Conservation (phyloP, 1,140 invertebrate species). For the Pseudomyrmex cubaensis region DNA sequence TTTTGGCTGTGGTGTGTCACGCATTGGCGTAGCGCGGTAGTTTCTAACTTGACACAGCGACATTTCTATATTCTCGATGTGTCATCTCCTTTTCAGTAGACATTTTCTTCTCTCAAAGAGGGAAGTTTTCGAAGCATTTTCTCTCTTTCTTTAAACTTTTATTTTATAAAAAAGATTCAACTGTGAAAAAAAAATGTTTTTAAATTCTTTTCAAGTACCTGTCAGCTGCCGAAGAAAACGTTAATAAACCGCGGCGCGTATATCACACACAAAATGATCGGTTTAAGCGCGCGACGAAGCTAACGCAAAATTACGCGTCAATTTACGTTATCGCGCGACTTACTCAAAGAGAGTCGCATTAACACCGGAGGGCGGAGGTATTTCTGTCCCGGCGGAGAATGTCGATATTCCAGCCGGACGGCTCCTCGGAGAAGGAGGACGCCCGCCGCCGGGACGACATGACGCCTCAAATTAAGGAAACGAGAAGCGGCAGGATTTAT, state of each 20-base stretch:
- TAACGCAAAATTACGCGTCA: slow-evolving; percentile 45
- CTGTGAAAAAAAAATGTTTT: not conserved
- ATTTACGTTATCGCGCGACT: slow-evolving; percentile 45
- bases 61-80: not conserved
- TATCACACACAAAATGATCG: slow-evolving; percentile 31
- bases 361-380: slow-evolving; percentile 24
- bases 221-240: not conserved
- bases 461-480: slow-evolving; percentile 59
- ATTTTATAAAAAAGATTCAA: not conserved
- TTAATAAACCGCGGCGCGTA: not conserved
- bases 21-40: slow-evolving; percentile 19
- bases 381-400: slow-evolving; percentile 36
- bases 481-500: slow-evolving; percentile 52
- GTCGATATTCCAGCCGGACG: slow-evolving; percentile 42
- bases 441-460: slow-evolving; percentile 33
- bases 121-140: not conserved
- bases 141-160: not conserved
- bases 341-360: slow-evolving; percentile 26
- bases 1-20: slow-evolving; percentile 48
- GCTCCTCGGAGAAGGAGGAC: too few species aligned
- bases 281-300: not conserved
- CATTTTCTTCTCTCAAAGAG: not conserved
- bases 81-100: not conserved
- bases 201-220: not conserved
- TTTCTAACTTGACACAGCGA: not conserved